These are phyloP conservation scores for Gortyna flavago DNA, from an alignment of 2,888 invertebrate genomes.

Conservation along the genomic window DNA sequence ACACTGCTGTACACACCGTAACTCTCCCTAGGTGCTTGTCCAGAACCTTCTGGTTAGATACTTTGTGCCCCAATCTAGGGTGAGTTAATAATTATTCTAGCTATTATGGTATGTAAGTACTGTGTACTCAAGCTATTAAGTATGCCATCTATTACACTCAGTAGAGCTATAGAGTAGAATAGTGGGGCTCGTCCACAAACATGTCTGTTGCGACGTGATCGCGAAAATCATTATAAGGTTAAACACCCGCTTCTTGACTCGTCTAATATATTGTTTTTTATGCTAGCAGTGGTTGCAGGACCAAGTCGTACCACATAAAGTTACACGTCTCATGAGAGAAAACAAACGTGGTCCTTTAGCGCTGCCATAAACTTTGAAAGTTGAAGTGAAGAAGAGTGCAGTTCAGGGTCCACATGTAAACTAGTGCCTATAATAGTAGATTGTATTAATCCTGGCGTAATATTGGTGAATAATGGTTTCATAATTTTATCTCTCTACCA, in stretches of 20 bases:
- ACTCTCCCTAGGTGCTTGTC: no score
- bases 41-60: no score
- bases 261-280: constrained; percentile 25
- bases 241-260: constrained; percentile 80
- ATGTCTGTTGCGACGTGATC: constrained; percentile 71
- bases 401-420: neutral
- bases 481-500: neutral
- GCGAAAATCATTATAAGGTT: constrained; percentile 82
- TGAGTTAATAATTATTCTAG: neutral
- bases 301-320: neutral
- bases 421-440: neutral
- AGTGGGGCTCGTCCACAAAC: constrained; percentile 42
- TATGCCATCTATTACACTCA: neutral
- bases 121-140: neutral
- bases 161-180: neutral
- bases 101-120: neutral
- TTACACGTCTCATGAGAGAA: neutral
- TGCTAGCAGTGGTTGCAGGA: neutral
- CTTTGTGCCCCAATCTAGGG: neutral
- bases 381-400: neutral
- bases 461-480: neutral
- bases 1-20: no score
- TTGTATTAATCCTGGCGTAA: neutral
- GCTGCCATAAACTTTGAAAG: neutral
- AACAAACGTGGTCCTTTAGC: neutral